Percentiles rank a stretch among this genome's conserved stretches.
Evolutionary conservation across 2,797 vertebrate species (phyloP).

Genomic region (Apodemus agrarius): DNA sequence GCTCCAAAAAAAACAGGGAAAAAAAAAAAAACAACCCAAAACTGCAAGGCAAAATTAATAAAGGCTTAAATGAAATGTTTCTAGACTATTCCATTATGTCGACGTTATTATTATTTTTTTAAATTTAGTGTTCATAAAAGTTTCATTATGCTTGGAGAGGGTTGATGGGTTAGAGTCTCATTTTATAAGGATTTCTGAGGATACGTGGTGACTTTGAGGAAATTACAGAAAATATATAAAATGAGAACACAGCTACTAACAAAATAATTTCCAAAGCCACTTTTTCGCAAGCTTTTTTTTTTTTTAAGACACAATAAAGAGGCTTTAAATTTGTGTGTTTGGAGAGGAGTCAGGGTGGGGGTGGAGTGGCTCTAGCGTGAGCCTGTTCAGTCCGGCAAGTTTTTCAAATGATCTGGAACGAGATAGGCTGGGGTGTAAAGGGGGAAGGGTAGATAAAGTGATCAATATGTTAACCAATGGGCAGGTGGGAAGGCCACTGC

Average conservation of each 20-base stretch:
- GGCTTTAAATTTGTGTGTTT: slow-evolving; percentile 17
- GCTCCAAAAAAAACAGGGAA: background rate
- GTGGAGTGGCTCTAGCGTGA: background rate
- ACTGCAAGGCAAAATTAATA: slow-evolving; percentile 68
- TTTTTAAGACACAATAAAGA: slow-evolving; percentile 6
- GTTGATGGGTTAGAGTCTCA: slow-evolving; percentile 48
- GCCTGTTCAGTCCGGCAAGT: background rate
- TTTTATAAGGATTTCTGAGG: slow-evolving; percentile 48
- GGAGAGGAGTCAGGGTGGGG: background rate
- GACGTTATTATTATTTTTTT: slow-evolving; percentile 35
- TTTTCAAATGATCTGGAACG: background rate
- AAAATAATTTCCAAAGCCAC: slow-evolving; percentile 49
- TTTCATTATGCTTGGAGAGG: slow-evolving; percentile 60
- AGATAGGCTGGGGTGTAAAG: background rate
- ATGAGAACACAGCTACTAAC: slow-evolving; percentile 27
- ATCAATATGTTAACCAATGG: background rate
- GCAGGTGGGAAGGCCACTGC: background rate
- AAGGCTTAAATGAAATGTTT: slow-evolving; percentile 63
- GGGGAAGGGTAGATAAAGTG: background rate
- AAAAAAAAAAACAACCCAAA: slow-evolving; percentile 33
- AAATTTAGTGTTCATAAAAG: slow-evolving; percentile 72
- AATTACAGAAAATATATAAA: slow-evolving; percentile 51
- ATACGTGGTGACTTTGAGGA: slow-evolving; percentile 41
- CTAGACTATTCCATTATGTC: slow-evolving; percentile 26
- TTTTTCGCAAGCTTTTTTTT: background rate